Evolutionary conservation across 2,113 vertebrate genomes (phyloP).

Genomic region (Oceanites oceanicus): DNA sequence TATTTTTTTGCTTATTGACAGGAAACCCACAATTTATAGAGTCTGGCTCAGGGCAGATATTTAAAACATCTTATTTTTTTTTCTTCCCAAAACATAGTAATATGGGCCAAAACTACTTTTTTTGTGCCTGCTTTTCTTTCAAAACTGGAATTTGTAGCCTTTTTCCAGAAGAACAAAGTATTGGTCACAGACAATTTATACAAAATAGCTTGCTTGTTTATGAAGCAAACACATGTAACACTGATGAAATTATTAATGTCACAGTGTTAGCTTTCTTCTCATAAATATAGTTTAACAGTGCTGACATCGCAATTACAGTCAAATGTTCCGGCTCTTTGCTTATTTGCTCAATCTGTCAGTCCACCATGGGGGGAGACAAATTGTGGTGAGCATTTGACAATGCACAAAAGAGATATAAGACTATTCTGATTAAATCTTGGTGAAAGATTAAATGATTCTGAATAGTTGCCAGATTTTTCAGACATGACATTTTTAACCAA

Average conservation of each 20-base stretch:
- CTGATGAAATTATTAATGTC: constrained; percentile 78
- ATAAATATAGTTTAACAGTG: constrained; percentile 77
- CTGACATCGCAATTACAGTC: constrained; percentile 76
- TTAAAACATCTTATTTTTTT: constrained; percentile 13
- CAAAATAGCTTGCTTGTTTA: constrained; percentile 73
- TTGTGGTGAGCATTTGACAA: constrained; percentile 71
- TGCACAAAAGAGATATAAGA: constrained; percentile 76
- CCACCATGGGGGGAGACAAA: constrained; percentile 64
- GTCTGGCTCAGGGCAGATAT: constrained; percentile 49
- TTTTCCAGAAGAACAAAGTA: constrained; percentile 40
- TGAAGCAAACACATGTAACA: constrained; percentile 73
- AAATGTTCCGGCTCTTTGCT: constrained; percentile 70
- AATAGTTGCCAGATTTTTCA: constrained; percentile 66
- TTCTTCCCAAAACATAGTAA: neutral
- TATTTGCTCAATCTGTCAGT: constrained; percentile 73
- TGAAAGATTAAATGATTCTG: constrained; percentile 75
- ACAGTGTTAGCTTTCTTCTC: constrained; percentile 76
- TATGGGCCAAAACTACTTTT: constrained; percentile 22
- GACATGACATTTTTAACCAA: constrained; percentile 58
- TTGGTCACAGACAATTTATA: constrained; percentile 67
- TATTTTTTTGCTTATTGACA: constrained; percentile 58
- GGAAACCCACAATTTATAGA: constrained; percentile 63
- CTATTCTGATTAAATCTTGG: constrained; percentile 74
- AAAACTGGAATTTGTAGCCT: constrained; percentile 48
- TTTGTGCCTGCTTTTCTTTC: constrained; percentile 53